Evolutionary conservation across 2,888 invertebrate genomes (phyloP).

Genomic region (Malthinus flaveolus): DNA sequence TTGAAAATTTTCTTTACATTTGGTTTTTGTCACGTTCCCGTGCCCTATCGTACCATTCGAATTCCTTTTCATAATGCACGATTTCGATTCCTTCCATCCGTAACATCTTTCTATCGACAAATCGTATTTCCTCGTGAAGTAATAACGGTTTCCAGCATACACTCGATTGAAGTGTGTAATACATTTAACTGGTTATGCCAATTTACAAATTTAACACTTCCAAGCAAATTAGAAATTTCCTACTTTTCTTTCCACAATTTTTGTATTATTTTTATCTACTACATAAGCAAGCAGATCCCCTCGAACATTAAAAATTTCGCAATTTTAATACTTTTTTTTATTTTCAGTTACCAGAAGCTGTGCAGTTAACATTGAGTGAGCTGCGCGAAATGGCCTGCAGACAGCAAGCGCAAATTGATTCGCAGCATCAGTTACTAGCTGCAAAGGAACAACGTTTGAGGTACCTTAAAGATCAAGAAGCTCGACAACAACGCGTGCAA

Average conservation of each 20-base stretch:
- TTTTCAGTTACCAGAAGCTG: constrained; percentile 87
- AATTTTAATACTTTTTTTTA: constrained; percentile 26
- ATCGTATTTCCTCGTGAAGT: constrained; percentile 27
- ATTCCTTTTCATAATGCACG: constrained; percentile 30
- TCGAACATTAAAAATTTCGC: not conserved
- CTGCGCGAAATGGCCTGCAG: constrained; percentile 97
- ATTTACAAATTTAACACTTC: not conserved
- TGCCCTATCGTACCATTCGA: constrained; percentile 19
- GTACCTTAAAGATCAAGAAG: constrained; percentile 93
- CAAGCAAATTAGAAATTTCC: not conserved
- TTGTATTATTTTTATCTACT: no score
- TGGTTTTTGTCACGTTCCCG: constrained; percentile 11
- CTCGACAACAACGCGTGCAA: constrained; percentile 73
- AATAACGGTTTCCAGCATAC: constrained; percentile 19
- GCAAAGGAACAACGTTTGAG: constrained; percentile 92
- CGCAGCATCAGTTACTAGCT: constrained; percentile 88
- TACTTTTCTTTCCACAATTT: constrained; percentile 7
- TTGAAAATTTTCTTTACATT: no score
- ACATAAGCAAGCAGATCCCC: no score
- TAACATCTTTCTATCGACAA: constrained; percentile 28
- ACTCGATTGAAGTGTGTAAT: constrained; percentile 20
- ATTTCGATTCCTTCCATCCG: constrained; percentile 28
- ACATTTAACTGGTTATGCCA: constrained; percentile 16
- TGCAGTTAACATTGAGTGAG: constrained; percentile 90
- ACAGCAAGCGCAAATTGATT: constrained; percentile 97